phyloP scores from a whole-genome alignment of 37 sponge, comb jelly and placozoan genomes.

The Agelas oroides region DNA sequence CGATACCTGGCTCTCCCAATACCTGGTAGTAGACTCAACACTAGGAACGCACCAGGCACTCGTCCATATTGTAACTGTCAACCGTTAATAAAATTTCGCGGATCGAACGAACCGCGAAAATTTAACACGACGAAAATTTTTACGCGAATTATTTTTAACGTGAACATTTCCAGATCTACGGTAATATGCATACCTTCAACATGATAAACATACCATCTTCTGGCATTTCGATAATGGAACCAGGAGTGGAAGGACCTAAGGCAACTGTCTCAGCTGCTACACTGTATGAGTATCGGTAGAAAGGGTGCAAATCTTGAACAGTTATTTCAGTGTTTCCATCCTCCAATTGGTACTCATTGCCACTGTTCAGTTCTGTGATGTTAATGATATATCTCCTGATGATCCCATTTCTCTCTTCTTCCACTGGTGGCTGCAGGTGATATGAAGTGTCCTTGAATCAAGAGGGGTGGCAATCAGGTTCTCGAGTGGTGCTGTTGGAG shows the following conservation, averaged over 20 bases:
- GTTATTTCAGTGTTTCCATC: not conserved
- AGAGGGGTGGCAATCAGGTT: not conserved
- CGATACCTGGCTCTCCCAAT: no score
- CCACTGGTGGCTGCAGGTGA: slow-evolving; percentile 31
- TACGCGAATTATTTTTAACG: no score
- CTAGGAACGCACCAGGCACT: no score
- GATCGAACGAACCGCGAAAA: no score
- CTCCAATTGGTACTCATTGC: not conserved
- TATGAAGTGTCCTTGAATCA: not conserved
- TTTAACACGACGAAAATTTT: no score
- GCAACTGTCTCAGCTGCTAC: slow-evolving; percentile 32
- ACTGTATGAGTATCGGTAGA: not conserved
- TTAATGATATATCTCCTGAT: slow-evolving; percentile 23
- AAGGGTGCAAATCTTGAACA: slow-evolving; percentile 2
- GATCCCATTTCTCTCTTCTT: slow-evolving; percentile 33
- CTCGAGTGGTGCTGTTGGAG: slow-evolving; percentile 28
- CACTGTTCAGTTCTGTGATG: not conserved
- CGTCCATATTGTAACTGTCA: no score
- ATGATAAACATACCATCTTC: slow-evolving; percentile 16
- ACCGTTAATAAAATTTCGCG: no score
- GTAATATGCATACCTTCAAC: not conserved
- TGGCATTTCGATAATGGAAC: not conserved
- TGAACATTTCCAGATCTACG: no score
- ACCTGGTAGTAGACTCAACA: no score
- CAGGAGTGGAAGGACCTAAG: slow-evolving; percentile 10